phyloP scores from a whole-genome alignment of 2,797 vertebrate genomes.

The Danio albolineatus region DNA sequence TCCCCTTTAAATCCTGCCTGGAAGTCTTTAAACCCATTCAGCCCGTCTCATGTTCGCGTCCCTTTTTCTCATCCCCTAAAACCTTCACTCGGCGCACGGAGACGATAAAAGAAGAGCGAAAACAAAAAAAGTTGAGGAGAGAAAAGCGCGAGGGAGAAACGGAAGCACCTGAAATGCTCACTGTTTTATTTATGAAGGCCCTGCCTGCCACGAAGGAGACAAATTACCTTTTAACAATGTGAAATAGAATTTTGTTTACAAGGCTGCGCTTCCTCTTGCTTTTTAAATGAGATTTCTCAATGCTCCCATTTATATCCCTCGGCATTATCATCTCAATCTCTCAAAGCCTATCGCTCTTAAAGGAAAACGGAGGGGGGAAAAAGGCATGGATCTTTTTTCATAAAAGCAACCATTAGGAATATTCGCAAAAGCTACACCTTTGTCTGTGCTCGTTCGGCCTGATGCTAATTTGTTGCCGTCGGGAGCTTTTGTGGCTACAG shows the following conservation, averaged over 20 bases:
- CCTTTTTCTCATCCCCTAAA: constrained; percentile 7
- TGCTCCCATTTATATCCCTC: constrained; percentile 78
- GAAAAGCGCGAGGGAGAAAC: constrained; percentile 51
- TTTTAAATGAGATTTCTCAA: constrained; percentile 82
- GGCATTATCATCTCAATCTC: constrained; percentile 81
- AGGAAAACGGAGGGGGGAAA: constrained; percentile 53
- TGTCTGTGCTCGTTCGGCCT: constrained; percentile 46
- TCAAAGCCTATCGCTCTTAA: constrained; percentile 77
- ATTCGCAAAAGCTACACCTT: constrained; percentile 68
- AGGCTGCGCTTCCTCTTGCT: constrained; percentile 74
- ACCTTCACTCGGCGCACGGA: constrained; percentile 66
- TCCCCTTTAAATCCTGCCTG: constrained; percentile 32
- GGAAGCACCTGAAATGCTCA: constrained; percentile 74
- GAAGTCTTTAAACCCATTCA: constrained; percentile 15
- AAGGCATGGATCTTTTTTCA: constrained; percentile 69
- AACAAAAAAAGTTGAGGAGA: constrained; percentile 50
- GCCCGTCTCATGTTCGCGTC: constrained; percentile 6
- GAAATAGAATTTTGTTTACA: constrained; percentile 87
- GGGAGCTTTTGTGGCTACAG: constrained; percentile 44
- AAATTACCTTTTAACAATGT: constrained; percentile 86
- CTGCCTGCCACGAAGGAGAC: constrained; percentile 79
- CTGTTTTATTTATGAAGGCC: constrained; percentile 84
- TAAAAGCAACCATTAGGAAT: constrained; percentile 74
- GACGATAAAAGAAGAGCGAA: constrained; percentile 60
- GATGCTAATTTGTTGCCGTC: constrained; percentile 59